phyloP scores from a whole-genome alignment of 2,888 invertebrate genomes.

The Litoditis marina region DNA sequence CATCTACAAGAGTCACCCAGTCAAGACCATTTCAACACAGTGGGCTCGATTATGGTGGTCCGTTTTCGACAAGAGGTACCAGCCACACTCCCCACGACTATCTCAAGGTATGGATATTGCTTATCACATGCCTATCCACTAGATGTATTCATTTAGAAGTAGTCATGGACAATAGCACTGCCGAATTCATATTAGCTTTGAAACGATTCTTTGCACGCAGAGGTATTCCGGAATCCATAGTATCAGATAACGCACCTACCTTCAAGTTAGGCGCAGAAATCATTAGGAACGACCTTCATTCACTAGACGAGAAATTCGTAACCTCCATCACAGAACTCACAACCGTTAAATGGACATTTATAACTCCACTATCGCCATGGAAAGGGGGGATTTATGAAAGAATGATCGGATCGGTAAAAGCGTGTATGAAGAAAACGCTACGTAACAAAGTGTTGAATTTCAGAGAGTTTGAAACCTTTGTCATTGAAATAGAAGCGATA shows the following conservation, averaged over 20 bases:
- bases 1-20: slow-evolving; percentile 9
- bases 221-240: slow-evolving; percentile 52
- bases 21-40: slow-evolving; percentile 52
- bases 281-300: too few relatives aligned
- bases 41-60: slow-evolving; percentile 62
- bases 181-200: slow-evolving; percentile 56
- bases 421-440: not conserved
- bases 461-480: slow-evolving; percentile 8
- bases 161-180: slow-evolving; percentile 50
- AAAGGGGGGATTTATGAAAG: slow-evolving; percentile 18
- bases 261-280: slow-evolving; percentile 62
- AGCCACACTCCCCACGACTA: slow-evolving; percentile 10
- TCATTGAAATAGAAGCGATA: slow-evolving; percentile 8
- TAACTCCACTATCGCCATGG: slow-evolving; percentile 17
- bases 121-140: slow-evolving; percentile 63
- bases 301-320: too few relatives aligned
- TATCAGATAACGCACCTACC: slow-evolving; percentile 62
- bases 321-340: too few relatives aligned
- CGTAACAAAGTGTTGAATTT: too few relatives aligned
- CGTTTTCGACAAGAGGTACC: slow-evolving; percentile 53
- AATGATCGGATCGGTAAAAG: slow-evolving; percentile 12
- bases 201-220: slow-evolving; percentile 59
- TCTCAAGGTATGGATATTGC: slow-evolving; percentile 41
- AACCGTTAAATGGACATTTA: slow-evolving; percentile 12
- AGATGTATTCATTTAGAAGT: slow-evolving; percentile 63